Base-by-base conservation (phyloP, 2,888 invertebrate species). In the Harpalus rubripes region DNA sequence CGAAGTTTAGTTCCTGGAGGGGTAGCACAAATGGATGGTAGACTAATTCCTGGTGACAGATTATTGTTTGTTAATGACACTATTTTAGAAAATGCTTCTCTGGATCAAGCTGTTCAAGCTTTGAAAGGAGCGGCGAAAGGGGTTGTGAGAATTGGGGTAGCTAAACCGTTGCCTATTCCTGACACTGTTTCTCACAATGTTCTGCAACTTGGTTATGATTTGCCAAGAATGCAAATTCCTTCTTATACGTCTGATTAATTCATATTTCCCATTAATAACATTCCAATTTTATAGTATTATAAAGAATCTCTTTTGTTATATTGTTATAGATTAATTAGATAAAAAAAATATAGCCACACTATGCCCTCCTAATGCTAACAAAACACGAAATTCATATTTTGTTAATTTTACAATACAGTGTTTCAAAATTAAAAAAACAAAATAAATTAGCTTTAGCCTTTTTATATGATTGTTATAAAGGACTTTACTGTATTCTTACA, bases 1-100 rank as follows among this genome's bases (percentile, higher is more conserved):
- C 95, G 99, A 88, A 98, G 98, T 88, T 93, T 99, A 88, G 99
- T 99, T 86, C 99, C 99, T 26, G 99, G 99, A 78, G 99, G 99
- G 18, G 98, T 99, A 79, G 99, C 99, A 65, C 98, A 98, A 91
- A 93, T 97, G 88, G 99, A 99, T 91, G 99, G 99, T n/a, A 94
- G 98, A 18, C 94, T 99, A 85, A 98, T 99, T 87, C 99, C 99
- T 0, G 99, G 99, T 2, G 99, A 99, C 92, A 94, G 99, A 80
- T 93, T 98, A 88, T 93, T 98, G 41, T 98, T 97, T 89, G 99
- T 99, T 86, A 99, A 99, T 91, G 98, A 98, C 87, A 97, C 96
- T 89, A 95, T 94, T 90, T 92, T 99, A 88, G 98, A 99, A 90
- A 98, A 98, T 91, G 98, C 99, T 84, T 97, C 97, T 18, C 92